Conservation (phyloP, 2,888 invertebrate species). For the Serripes groenlandicus region DNA sequence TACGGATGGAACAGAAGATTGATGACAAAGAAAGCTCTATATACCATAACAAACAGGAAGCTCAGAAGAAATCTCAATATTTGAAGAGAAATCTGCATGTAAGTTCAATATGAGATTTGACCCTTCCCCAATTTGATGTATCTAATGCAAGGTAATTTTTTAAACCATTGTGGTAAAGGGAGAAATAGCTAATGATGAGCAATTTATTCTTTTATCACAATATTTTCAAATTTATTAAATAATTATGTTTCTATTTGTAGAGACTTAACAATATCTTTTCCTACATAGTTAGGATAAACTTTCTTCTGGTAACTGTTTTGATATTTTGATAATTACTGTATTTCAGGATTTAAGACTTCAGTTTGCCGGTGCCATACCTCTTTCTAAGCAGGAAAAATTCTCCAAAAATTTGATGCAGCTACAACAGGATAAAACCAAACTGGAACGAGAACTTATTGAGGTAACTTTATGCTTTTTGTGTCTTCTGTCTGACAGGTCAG, state of each 20-base stretch:
- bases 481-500: no score
- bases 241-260: no score
- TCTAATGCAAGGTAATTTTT: background rate
- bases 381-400: constrained; percentile 88
- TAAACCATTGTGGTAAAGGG: background rate
- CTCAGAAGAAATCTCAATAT: constrained; percentile 84
- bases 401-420: constrained; percentile 84
- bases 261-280: no score
- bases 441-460: constrained; percentile 82
- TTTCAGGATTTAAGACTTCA: constrained; percentile 88
- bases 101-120: constrained; percentile 13
- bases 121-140: background rate
- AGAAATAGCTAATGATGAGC: background rate
- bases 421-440: constrained; percentile 83
- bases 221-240: no score
- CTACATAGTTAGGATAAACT: no score
- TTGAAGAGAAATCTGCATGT: constrained; percentile 84
- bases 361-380: constrained; percentile 88
- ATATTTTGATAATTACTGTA: no score
- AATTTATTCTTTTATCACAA: background rate
- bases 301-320: no score
- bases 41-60: constrained; percentile 84
- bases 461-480: constrained; percentile 71
- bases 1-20: constrained; percentile 86
- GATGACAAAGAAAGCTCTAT: constrained; percentile 86